Base-by-base conservation (phyloP, 1,140 invertebrate species). In the Daktulosphaira vitifoliae region DNA sequence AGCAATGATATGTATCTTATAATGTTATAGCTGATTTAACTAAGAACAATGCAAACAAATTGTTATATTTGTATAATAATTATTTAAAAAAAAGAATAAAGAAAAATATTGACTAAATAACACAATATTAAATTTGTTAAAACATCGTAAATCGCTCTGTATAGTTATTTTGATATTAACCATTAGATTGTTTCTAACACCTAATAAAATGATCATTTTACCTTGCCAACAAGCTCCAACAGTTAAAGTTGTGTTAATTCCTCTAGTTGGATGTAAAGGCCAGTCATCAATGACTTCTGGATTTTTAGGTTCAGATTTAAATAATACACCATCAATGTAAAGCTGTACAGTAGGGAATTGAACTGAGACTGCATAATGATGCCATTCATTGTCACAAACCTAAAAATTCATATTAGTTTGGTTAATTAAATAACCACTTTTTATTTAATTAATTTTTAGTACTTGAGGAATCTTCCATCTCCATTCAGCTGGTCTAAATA, bases 241-340 rank as follows among this genome's bases (percentile, higher is more conserved):
- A 1, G 89, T 87, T 1, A 98, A 76, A 16, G 92, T 94, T 5
- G 95, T 98, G 74, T 95, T 96, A 66, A 94, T 83, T 11, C 87
- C 91, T 68, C 92, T 90, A 0, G 92, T 90, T 22, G 91, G 89
- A 75, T 99, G 96, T 13, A 99, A 79, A n/a, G 96, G 95, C 96
- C 96, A 99, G 76, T 99, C 96, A 76, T 99, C 96, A 72, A 99
- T 93, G 26, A 98, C 90, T 75, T 98, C 95, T 0, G 93, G 91
- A 71, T 94, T 95, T 68, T 86, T 86, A 73, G 87, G 85, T 70
- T 90, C 86, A 52, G 82, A 80, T 5, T 85, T 80, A 77, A 89
- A 89, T 16, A 85, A 76, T 72, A 88, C 84, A 0, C 96, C 96
- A 77, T 98, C 96, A 66, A 97, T 83, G 73, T 84, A 93, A 23